Base-by-base conservation (phyloP, 1,140 invertebrate genomes). In the Diabrotica undecimpunctata region DNA sequence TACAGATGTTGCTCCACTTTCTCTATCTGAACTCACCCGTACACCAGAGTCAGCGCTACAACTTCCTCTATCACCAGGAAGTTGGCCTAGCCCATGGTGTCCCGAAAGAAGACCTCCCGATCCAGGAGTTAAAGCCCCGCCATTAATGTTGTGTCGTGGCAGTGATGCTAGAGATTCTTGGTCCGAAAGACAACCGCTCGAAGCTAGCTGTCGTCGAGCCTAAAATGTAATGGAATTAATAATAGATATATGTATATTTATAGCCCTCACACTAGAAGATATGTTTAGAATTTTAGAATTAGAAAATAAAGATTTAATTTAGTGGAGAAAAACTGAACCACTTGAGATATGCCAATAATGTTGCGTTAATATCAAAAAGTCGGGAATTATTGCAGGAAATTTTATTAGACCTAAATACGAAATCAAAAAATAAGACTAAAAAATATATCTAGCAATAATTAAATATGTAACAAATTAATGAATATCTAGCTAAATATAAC, bases 21-120 rank as follows among this genome's bases (percentile, higher is more conserved):
- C 89, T 25, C 89, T 80, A 75, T 94, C 91, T 70, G 90, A 93
- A 75, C 89, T 92, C 57, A 91, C 89, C 69, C 91, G 83, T 2
- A 92, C 89, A 13, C 90, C 92, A 13, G 90, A 92, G 78, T 94
- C 92, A n/a, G 91, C 92, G 72, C 90, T 92, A 78, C 91, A 93
- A 72, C 90, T 93, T 61, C 91, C 91, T 51, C 91, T 80, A 75
- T 93, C 91, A 2, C 89, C 90, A 5, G 88, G 82, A 56, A 80
- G 80, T 72, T 75, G 84, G 68, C 77, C 84, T 67, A 74, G 79
- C 51, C 74, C 81, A 37, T 80, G 78, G 51, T 80, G 80, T 1
- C 77, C 82, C 53, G 76, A 75, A 2, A 75, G 64, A 5, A 76
- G 54, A 10, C 86, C 86, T 6, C 84, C 84, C 12, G 83, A 80